These are phyloP conservation scores for Glossosoma conforme DNA, from an alignment of 1,140 invertebrate genomes.

Conservation along the genomic window DNA sequence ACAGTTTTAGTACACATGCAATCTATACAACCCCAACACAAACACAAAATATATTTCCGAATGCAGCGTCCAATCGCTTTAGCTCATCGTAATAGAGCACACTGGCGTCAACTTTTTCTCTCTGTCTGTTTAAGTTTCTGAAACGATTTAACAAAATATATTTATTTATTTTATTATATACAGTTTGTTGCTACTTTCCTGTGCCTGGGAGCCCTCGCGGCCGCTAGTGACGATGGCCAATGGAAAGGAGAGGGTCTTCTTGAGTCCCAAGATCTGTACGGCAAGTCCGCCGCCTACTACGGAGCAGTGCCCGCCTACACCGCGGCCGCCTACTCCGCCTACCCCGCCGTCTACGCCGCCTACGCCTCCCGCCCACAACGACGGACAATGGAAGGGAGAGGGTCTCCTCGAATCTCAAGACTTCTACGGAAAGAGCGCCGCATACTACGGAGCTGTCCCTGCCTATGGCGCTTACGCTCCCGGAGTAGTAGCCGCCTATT, in stretches of 20 bases:
- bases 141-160: too few relatives aligned
- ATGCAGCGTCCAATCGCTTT: too few relatives aligned
- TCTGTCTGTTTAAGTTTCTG: too few relatives aligned
- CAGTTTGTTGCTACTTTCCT: constrained; percentile 21
- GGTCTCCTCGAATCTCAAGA: background rate
- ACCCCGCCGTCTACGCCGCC: too few relatives aligned
- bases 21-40: too few relatives aligned
- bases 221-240: constrained; percentile 7
- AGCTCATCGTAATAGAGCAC: too few relatives aligned
- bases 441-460: background rate
- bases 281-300: background rate
- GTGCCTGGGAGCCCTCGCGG: constrained; percentile 20
- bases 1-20: too few relatives aligned
- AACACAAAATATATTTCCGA: too few relatives aligned
- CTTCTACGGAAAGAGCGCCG: too few relatives aligned
- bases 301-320: background rate
- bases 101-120: too few relatives aligned
- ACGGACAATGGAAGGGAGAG: constrained; percentile 9
- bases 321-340: background rate
- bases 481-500: too few relatives aligned
- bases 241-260: constrained; percentile 5
- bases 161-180: constrained; percentile 6
- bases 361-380: constrained; percentile 11
- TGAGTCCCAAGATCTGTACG: background rate
- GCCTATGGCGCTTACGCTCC: background rate